Conservation (phyloP, 2,888 invertebrate genomes). For the Spilosoma lubricipeda region DNA sequence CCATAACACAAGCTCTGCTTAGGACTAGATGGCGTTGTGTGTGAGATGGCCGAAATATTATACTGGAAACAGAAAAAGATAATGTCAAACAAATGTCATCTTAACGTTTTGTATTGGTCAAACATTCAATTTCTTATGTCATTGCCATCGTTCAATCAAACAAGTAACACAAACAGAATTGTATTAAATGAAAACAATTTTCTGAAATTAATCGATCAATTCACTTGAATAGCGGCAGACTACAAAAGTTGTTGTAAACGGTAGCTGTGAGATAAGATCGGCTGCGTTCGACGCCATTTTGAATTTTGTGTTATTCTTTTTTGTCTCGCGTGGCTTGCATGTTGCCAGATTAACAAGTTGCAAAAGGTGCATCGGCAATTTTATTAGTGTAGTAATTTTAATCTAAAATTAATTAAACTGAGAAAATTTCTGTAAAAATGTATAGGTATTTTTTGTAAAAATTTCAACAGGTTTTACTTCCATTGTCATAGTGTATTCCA, state of each 20-base stretch:
- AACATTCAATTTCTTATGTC: not conserved
- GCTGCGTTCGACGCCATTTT: slow-evolving; percentile 61
- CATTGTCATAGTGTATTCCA: too few relatives aligned
- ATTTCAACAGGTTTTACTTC: not conserved
- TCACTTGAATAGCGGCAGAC: slow-evolving; percentile 30
- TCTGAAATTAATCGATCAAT: slow-evolving; percentile 43
- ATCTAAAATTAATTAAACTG: not conserved
- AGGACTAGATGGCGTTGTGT: too few relatives aligned
- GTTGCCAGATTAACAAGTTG: slow-evolving; percentile 15
- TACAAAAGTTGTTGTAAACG: slow-evolving; percentile 59
- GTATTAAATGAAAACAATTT: slow-evolving; percentile 1
- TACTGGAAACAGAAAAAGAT: not conserved
- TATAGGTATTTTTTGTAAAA: not conserved
- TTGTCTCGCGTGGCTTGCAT: not conserved
- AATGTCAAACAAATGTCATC: not conserved
- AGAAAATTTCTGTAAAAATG: not conserved
- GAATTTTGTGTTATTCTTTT: slow-evolving; percentile 43
- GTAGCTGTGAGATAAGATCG: slow-evolving; percentile 70
- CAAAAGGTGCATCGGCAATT: not conserved
- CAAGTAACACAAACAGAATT: not conserved
- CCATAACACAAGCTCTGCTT: too few relatives aligned
- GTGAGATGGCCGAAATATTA: too few relatives aligned
- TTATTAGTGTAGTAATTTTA: not conserved
- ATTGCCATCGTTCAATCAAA: not conserved
- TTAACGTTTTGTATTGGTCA: not conserved